Percentiles rank a stretch among this genome's conserved stretches.
phyloP scores from a whole-genome alignment of 2,888 invertebrate genomes.

The Uloborus plumipes region DNA sequence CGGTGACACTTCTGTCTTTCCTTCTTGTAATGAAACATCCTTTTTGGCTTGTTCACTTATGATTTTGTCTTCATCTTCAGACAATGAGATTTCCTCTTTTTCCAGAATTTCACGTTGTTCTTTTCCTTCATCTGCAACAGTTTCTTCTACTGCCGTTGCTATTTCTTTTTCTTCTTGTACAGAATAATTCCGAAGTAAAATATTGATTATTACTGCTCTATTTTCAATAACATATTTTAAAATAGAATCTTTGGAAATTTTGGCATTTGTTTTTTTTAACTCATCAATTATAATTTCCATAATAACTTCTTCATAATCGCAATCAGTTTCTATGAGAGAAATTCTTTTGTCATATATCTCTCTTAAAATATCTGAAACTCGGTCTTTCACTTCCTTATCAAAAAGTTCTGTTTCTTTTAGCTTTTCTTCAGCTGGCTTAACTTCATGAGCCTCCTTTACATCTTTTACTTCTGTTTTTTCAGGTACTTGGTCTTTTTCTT shows the following conservation, averaged over 20 bases:
- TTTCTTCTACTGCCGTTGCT: background rate
- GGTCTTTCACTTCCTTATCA: too few relatives aligned
- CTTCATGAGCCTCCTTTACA: background rate
- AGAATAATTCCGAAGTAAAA: background rate
- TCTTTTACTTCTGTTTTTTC: slow-evolving; percentile 2
- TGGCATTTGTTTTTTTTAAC: too few relatives aligned
- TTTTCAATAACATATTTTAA: background rate
- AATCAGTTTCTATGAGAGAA: too few relatives aligned
- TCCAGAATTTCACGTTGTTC: background rate
- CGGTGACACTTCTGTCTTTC: background rate
- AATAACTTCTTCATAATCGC: too few relatives aligned
- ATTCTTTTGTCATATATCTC: background rate
- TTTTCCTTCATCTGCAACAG: background rate
- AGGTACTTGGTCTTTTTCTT: background rate
- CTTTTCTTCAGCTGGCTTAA: background rate
- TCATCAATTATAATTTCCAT: too few relatives aligned
- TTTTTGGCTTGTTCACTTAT: background rate
- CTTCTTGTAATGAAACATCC: background rate
- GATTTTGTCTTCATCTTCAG: background rate
- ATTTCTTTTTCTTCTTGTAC: too few relatives aligned
- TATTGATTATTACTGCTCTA: background rate
- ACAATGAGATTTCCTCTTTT: background rate
- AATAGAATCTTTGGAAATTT: background rate
- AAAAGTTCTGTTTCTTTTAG: background rate
- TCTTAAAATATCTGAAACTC: background rate